Conservation (phyloP, 2,113 vertebrate genomes). For the Oryzias javanicus region DNA sequence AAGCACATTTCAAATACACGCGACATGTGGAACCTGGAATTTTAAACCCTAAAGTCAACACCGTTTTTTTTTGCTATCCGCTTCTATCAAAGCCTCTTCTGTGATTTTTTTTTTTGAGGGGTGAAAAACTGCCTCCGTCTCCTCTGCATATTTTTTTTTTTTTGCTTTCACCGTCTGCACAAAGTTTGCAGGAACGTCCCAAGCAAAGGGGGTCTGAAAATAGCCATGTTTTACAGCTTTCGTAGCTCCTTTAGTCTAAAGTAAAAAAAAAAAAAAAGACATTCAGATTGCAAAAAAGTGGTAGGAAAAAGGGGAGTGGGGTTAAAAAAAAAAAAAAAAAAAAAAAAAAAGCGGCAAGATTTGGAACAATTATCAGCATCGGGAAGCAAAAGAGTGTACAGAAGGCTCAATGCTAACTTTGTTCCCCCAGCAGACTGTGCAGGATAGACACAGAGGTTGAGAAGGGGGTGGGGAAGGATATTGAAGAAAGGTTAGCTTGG, state of each 20-base stretch:
- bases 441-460: constrained; percentile 70
- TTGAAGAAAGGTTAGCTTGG: constrained; percentile 76
- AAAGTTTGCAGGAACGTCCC: constrained; percentile 26
- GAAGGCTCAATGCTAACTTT: constrained; percentile 75
- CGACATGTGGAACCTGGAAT: constrained; percentile 56
- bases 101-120: background rate
- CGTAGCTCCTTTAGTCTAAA: constrained; percentile 48
- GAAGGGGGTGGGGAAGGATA: constrained; percentile 65
- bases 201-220: constrained; percentile 56
- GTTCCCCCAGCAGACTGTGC: constrained; percentile 67
- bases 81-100: constrained; percentile 48
- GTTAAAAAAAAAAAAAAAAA: constrained; percentile 18
- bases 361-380: constrained; percentile 73
- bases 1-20: constrained; percentile 71
- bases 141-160: constrained; percentile 7
- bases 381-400: constrained; percentile 63
- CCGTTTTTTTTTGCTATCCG: constrained; percentile 23
- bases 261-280: constrained; percentile 30
- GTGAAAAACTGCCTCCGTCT: too few relatives aligned
- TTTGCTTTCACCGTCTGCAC: constrained; percentile 36
- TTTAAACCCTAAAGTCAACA: constrained; percentile 47
- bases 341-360: constrained; percentile 45
- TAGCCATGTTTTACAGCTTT: constrained; percentile 61
- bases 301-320: background rate
- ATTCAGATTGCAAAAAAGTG: constrained; percentile 48